A percentile compares a stretch with the other conserved stretches of the same genome.
phyloP scores from a whole-genome alignment of 2,113 vertebrate species.

The Neoarius graeffei region DNA sequence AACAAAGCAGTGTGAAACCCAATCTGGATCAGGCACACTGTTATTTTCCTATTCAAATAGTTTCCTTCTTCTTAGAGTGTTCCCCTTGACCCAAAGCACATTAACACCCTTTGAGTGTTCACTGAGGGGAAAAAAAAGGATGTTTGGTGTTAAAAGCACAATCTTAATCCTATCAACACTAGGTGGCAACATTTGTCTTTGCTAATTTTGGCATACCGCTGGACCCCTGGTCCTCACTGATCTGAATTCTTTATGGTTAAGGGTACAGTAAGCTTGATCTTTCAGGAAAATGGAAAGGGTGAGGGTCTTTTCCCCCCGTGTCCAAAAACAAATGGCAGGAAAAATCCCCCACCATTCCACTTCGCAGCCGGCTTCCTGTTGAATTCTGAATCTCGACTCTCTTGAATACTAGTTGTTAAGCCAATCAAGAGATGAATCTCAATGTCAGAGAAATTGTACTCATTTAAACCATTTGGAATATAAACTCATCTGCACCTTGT shows the following conservation, averaged over 20 bases:
- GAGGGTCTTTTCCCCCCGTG: constrained; percentile 5
- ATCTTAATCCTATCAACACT: constrained; percentile 68
- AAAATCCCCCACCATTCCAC: constrained; percentile 26
- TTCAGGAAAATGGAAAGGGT: constrained; percentile 15
- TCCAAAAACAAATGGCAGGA: constrained; percentile 35
- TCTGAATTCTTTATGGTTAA: constrained; percentile 37
- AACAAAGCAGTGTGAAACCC: constrained; percentile 64
- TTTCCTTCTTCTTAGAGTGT: constrained; percentile 55
- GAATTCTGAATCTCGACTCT: constrained; percentile 40
- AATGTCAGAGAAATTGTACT: constrained; percentile 69
- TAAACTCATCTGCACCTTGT: constrained; percentile 56
- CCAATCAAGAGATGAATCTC: constrained; percentile 48
- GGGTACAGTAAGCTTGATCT: constrained; percentile 36
- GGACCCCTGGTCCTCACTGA: constrained; percentile 23
- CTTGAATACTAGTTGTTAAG: constrained; percentile 57
- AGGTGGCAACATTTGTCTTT: constrained; percentile 79
- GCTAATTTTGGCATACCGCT: constrained; percentile 17
- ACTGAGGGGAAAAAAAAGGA: background rate
- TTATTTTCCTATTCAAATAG: constrained; percentile 65
- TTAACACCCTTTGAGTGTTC: constrained; percentile 49
- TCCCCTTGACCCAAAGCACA: constrained; percentile 39
- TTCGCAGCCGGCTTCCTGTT: constrained; percentile 41
- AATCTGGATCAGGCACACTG: constrained; percentile 63
- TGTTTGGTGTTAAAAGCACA: constrained; percentile 3
- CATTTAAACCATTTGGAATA: constrained; percentile 66